Base-by-base conservation (phyloP, 2,888 invertebrate species). In the Chaitophorus viminalis region DNA sequence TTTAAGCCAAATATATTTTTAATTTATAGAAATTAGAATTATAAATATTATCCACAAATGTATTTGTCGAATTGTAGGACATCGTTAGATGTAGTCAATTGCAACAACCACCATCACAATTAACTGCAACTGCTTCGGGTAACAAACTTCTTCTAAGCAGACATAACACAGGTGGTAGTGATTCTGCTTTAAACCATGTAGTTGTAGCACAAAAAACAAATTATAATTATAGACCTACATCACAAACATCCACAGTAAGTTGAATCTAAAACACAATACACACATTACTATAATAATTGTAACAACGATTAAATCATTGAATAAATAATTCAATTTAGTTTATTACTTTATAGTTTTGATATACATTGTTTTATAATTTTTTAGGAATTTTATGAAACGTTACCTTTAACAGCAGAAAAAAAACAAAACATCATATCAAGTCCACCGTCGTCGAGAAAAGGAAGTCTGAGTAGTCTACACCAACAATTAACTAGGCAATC, bases 401-500 rank as follows among this genome's bases (percentile, higher is more conserved):
- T 77, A 25, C 46, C 86, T 3, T 1, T 1, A 14, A 3, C 77
- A 17, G 1, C 74, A 3, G 87, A 87, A 60, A 87, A 86, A 25
- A 86, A 81, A 81, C 87, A 79, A 31, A 75, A 17, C n/a, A 33
- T 65, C 36, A 8, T 18, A 4, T 65, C 74, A 11, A 87, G 87
- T 75, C 87, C 87, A 5, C 89, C 90, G 0, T 85, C 90, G 36
- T 89, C 89, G 9, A 85, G 90, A 60, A 89, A 90, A n/a, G 89
- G 89, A 17, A 90, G 90, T 72, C 88, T 90, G 4, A 88, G 83
- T n/a, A 89, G 89, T 18, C 89, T 89, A 36, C 89, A 89, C 33
- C 88, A 88, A 39, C 90, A 90, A 60, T 92, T 93, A 0, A 93
- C 94, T 2, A 93, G 96, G 4, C 96, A 97, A 91, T 94, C 95